Evolutionary conservation across 1,140 invertebrate species (phyloP), one percentile per base, ranked within the genome.

Genomic region (Aphelenchoides fujianensis): DNA sequence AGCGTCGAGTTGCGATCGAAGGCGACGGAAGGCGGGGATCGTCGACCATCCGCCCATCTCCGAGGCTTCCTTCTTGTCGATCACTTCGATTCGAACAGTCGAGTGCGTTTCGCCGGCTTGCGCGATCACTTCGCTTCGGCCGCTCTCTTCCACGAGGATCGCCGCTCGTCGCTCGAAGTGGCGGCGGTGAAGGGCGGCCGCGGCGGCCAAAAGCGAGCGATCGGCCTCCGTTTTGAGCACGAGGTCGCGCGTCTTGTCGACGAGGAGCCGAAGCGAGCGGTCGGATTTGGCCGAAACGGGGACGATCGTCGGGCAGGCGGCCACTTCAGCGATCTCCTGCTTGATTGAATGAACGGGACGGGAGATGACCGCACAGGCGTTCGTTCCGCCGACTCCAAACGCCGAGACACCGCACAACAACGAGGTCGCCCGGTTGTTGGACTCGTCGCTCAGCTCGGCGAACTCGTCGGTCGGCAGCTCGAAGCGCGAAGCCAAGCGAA

Each of bases 351-450:
- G 7, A 41, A 31, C 2, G n/a, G 7, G 12, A 0, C 23, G 34
- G 31, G 74, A 74, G 1, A 78, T 34, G 12, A 80, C 34, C 2
- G 78, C 76, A 57, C 74, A 79, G 0, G 79, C 79, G 57, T 83
- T 82, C 12, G 81, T 82, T 36, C 80, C 80, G 71, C 72, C 71
- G 0, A 82, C 78, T 1, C 80, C 80, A 27, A 76, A 76, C 1
- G 75, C 73, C 27, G 54, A 62, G 16, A 76, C 64, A 19, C 75
- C 75, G 3, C 41, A 57, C 1, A n/a, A n/a, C n/a, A n/a, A n/a
- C n/a, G n/a, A n/a, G n/a, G 34, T 3, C 1, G 34, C 30, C 67
- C 67, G 19, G 16, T 16, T 30, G 28, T n/a, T n/a, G n/a, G n/a
- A n/a, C n/a, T n/a, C n/a, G 3, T 7, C 41, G 27, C 19, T 27